Evolutionary conservation across 2,797 vertebrate species (phyloP), one percentile per base, ranked within the genome.

Genomic region (Gymnothorax reevesii): DNA sequence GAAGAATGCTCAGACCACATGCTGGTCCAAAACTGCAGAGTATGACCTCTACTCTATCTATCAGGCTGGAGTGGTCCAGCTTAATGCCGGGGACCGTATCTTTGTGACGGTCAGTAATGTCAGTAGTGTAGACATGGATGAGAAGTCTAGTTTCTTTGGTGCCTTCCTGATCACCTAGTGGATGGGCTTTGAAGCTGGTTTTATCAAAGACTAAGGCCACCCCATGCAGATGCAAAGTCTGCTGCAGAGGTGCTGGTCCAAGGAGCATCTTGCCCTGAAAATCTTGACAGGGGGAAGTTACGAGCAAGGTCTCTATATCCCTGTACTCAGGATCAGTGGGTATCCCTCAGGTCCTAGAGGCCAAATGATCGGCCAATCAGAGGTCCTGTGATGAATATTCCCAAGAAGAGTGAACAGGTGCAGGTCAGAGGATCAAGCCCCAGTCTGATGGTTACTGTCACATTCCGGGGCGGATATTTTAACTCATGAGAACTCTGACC

Each of bases 1-100:
- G 98, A 99, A 99, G 93, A 99, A 98, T 0, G 98, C 97, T 59
- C 96, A 97, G 83, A 99, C 97, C 42, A 98, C 97, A 85, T 99
- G 98, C 90, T 99, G 98, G 98, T 98, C 98, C 57, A 96, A 95
- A 87, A 96, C 96, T 27, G 95, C 97, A 0, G 96, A 98, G 88
- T 99, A 98, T 2, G 97, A 97, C 25, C 96, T 99, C 84, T 96
- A 99, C 86, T 99, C 98, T 3, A 97, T 98, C 91, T 98, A 99
- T 90, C 98, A 99, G 93, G 98, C 98, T 0, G 98, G 98, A 0
- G 92, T 99, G 87, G 98, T 98, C 90, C 96, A 98, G 60, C 96
- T 99, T 22, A 95, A 93, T 85, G 92, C 93, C 15, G 94, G 96
- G 0, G 98, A 99, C 92, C 94, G 96, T 64, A 93, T 99, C 89